phyloP scores from a whole-genome alignment of 1,140 invertebrate genomes.

The Drosophila pallidifrons region DNA sequence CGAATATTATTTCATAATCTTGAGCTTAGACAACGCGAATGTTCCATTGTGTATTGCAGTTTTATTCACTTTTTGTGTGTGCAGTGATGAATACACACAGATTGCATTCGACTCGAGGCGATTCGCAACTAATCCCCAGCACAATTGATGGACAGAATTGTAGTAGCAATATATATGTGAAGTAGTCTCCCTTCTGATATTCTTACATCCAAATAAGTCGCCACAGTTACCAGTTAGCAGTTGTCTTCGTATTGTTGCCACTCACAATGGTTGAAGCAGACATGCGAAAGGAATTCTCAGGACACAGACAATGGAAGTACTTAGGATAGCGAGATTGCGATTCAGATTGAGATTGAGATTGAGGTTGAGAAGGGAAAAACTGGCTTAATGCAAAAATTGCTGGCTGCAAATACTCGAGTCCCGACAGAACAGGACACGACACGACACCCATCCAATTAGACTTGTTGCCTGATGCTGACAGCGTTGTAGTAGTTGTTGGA shows the following conservation, averaged over 20 bases:
- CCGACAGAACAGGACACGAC: background rate
- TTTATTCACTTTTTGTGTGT: background rate
- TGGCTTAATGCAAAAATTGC: conserved; percentile 11
- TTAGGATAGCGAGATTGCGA: conserved; percentile 1
- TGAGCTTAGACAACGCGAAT: background rate
- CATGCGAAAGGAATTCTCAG: conserved; percentile 21
- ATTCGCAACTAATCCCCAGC: conserved; percentile 7
- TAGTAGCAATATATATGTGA: conserved; percentile 1
- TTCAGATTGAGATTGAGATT: conserved; percentile 3
- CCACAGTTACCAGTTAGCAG: background rate
- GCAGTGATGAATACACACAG: background rate
- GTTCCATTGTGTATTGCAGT: background rate
- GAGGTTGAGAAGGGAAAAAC: background rate
- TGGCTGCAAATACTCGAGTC: background rate
- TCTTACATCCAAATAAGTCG: background rate
- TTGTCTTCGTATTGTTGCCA: background rate
- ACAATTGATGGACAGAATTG: conserved; percentile 2
- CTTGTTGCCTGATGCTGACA: conserved; percentile 11
- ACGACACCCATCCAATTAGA: conserved; percentile 16
- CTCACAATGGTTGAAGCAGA: conserved; percentile 40
- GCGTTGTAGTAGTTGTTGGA: background rate
- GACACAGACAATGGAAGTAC: conserved; percentile 33
- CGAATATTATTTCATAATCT: background rate
- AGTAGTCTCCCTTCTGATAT: conserved; percentile 12
- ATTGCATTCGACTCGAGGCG: background rate